Conservation (phyloP, 2,888 invertebrate species). For the Arge pagana region DNA sequence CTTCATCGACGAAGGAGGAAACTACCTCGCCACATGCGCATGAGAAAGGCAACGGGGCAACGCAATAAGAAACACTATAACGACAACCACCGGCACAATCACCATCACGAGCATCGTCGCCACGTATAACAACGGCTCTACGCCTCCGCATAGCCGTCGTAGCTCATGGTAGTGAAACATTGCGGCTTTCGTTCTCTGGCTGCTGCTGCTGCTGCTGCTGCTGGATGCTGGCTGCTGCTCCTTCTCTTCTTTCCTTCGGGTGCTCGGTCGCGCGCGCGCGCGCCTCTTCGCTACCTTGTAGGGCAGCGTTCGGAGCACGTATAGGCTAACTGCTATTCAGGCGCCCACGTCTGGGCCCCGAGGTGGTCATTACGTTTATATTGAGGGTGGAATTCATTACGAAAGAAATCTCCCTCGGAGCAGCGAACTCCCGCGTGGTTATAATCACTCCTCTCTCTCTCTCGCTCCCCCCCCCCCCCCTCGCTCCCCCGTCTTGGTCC, state of each 20-base stretch:
- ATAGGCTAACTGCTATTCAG: constrained; percentile 45
- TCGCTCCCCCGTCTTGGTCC: no score
- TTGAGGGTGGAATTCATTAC: constrained; percentile 55
- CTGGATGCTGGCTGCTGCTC: background rate
- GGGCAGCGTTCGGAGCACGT: constrained; percentile 46
- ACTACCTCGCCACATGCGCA: no score
- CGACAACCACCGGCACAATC: constrained; percentile 26
- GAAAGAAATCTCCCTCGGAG: constrained; percentile 39
- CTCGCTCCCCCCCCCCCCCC: no score
- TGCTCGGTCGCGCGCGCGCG: constrained; percentile 32
- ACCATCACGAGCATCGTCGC: constrained; percentile 26
- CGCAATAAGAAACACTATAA: constrained; percentile 26
- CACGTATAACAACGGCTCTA: no score
- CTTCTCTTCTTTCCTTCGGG: background rate
- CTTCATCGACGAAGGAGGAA: no score
- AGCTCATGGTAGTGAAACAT: no score
- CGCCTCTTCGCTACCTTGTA: constrained; percentile 44
- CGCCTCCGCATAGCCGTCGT: no score
- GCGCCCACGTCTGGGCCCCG: constrained; percentile 28
- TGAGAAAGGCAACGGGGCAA: constrained; percentile 8
- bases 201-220: no score
- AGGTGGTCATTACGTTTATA: constrained; percentile 45
- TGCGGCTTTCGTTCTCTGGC: no score
- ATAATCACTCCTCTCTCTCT: no score
- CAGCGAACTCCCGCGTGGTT: background rate